Evolutionary conservation across 2,113 vertebrate species (phyloP), one percentile per base, ranked within the genome.

Genomic region (Callopanchax toddi): DNA sequence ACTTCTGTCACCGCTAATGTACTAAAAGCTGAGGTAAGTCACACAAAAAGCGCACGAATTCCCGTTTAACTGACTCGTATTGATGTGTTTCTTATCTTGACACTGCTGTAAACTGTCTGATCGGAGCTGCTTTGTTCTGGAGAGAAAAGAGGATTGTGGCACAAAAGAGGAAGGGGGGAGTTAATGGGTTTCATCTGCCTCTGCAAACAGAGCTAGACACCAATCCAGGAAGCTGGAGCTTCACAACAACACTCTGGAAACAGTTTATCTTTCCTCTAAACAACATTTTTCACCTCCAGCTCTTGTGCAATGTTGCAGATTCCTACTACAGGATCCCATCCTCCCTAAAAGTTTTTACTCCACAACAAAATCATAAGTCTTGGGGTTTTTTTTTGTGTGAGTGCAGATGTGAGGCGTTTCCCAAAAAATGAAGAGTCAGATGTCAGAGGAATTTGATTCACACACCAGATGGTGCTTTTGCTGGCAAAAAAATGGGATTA

Each of bases 1-100:
- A 77, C 70, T 72, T 89, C 85, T n/a, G 79, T 83, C 60, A 52
- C 79, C 46, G 90, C 90, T 39, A 71, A 88, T 55, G 78, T 91
- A 22, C 60, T 93, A 16, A 68, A 85, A 87, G 79, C 92, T 1
- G 90, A 93, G 90, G 92, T 93, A 68, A 89, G 89, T 62, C 20
- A 40, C 11, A n/a, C 46, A 2, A 46, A 50, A 60, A 34, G 0
- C 6, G 3, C 32, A 11, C 1, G 6, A 8, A 21, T 23, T 32
- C 2, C 34, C 34, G n/a, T n/a, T 43, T 1, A 55, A 43, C 26
- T 5, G 17, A 21, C 11, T 48, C 18, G 29, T n/a, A 21, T 3
- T 32, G 5, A 34, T 23, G 5, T 1, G 29, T 22, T 36, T 16
- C 10, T 60, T 16, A 37, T 16, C 23, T 8, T 52, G 25, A 37